Evolutionary conservation across 2,888 invertebrate genomes (phyloP).

Genomic region (Campoletis raptor): DNA sequence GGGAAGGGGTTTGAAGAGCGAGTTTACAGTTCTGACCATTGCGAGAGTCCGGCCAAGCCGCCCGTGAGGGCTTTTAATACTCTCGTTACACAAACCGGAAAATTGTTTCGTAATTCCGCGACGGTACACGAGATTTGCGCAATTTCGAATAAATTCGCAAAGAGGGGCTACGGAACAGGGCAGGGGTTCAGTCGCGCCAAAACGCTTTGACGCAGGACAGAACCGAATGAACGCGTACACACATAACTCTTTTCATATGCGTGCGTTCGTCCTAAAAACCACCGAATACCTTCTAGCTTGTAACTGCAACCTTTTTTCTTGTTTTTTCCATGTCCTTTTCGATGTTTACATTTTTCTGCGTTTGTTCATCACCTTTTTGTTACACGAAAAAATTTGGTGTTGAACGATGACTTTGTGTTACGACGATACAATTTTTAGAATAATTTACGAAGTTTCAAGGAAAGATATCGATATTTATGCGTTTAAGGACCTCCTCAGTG

Average conservation of each 20-base stretch:
- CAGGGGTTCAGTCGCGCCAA: conserved; percentile 29
- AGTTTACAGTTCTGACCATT: conserved; percentile 45
- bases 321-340: not conserved
- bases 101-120: conserved; percentile 70
- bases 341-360: not conserved
- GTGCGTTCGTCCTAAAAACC: conserved; percentile 10
- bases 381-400: not conserved
- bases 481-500: too few relatives aligned
- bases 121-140: conserved; percentile 63
- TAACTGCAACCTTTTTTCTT: conserved; percentile 21
- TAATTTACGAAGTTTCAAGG: too few relatives aligned
- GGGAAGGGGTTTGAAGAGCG: conserved; percentile 12
- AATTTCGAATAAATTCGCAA: conserved; percentile 68
- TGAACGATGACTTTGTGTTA: not conserved
- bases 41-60: conserved; percentile 51
- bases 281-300: not conserved
- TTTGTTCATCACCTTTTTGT: not conserved
- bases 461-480: too few relatives aligned
- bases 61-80: conserved; percentile 67
- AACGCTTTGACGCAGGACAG: conserved; percentile 66
- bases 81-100: conserved; percentile 70
- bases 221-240: conserved; percentile 45
- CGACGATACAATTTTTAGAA: not conserved
- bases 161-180: not conserved
- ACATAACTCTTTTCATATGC: conserved; percentile 69